Conservation (phyloP, 2,888 invertebrate genomes). For the Papilio elwesi region DNA sequence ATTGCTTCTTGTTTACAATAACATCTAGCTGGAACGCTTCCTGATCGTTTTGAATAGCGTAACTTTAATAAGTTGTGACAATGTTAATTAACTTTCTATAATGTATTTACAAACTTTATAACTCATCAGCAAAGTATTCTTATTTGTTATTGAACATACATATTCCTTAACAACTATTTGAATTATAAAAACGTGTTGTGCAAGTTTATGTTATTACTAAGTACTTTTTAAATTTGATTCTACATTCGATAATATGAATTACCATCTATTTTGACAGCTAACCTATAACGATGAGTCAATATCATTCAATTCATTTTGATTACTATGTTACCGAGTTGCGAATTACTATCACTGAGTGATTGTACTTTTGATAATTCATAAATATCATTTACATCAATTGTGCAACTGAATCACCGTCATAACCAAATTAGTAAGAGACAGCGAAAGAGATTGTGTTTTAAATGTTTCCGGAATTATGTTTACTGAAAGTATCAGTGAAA, state of each 20-base stretch:
- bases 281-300: conserved; percentile 40
- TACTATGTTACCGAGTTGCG: conserved; percentile 1
- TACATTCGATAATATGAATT: neutral
- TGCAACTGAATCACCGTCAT: conserved; percentile 66
- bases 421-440: conserved; percentile 64
- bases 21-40: conserved; percentile 51
- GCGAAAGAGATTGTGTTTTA: conserved; percentile 63
- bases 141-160: too few species aligned
- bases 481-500: conserved; percentile 70
- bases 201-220: neutral
- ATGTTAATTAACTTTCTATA: neutral
- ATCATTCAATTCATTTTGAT: conserved; percentile 39
- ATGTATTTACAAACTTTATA: neutral
- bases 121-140: neutral
- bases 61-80: conserved; percentile 35
- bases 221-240: neutral
- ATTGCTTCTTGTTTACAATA: conserved; percentile 63
- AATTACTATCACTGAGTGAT: conserved; percentile 20
- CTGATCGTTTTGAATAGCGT: conserved; percentile 51
- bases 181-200: neutral
- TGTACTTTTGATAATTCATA: conserved; percentile 33
- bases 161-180: neutral
- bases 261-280: conserved; percentile 6
- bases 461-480: conserved; percentile 71
- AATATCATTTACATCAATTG: conserved; percentile 47